Conservation (phyloP, 2,888 invertebrate genomes). For the Nudaria mundana region DNA sequence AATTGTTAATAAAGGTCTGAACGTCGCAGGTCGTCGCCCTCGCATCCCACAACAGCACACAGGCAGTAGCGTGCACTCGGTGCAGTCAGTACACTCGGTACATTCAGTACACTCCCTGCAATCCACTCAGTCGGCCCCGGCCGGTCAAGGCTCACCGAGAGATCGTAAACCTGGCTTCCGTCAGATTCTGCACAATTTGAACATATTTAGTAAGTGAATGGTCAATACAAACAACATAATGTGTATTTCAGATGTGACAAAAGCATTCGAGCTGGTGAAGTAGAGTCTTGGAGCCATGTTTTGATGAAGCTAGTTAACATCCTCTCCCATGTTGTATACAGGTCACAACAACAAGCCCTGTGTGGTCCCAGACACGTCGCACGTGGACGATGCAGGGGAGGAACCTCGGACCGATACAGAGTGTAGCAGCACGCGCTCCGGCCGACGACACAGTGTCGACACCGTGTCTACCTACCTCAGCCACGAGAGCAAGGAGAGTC, state of each 20-base stretch:
- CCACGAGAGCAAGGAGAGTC: conserved; percentile 88
- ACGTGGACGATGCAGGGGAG: conserved; percentile 18
- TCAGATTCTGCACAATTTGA: conserved; percentile 89
- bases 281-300: too few relatives aligned
- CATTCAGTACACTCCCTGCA: conserved; percentile 36
- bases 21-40: conserved; percentile 41
- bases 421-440: conserved; percentile 88
- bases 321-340: too few relatives aligned
- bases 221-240: too few relatives aligned
- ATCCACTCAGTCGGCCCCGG: conserved; percentile 28
- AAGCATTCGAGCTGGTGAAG: too few relatives aligned
- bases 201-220: conserved; percentile 88
- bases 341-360: conserved; percentile 60
- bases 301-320: too few relatives aligned
- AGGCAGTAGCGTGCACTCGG: conserved; percentile 68
- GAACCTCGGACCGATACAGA: conserved; percentile 82
- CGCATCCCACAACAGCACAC: conserved; percentile 73
- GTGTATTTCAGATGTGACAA: too few relatives aligned
- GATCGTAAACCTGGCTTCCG: conserved; percentile 79
- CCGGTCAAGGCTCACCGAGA: conserved; percentile 48
- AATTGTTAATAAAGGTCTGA: too few relatives aligned
- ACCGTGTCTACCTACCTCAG: conserved; percentile 94
- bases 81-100: conserved; percentile 47
- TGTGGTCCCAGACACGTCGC: conserved; percentile 10
- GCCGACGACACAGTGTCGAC: conserved; percentile 90